phyloP scores from a whole-genome alignment of 2,797 vertebrate species.

The Enteromius fasciolatus region DNA sequence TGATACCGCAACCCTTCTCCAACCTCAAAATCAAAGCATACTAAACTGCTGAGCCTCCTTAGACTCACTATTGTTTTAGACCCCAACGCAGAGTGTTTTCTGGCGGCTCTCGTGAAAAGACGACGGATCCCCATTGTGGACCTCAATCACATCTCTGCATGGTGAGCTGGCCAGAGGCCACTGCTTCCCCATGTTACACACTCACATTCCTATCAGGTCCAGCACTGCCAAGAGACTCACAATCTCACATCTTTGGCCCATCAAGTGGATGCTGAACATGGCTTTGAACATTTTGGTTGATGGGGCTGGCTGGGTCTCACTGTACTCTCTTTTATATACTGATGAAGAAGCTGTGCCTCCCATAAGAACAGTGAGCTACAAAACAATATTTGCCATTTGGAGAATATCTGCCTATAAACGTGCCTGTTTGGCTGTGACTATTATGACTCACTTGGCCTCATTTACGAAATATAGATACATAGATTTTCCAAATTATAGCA shows the following conservation, averaged over 20 bases:
- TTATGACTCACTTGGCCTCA: neutral
- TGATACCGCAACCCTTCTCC: constrained; percentile 36
- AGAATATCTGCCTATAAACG: neutral
- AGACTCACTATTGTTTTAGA: constrained; percentile 52
- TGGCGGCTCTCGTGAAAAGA: constrained; percentile 67
- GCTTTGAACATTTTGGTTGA: constrained; percentile 3
- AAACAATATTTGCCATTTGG: neutral
- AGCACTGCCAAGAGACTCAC: constrained; percentile 23
- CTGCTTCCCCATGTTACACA: constrained; percentile 13
- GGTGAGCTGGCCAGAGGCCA: constrained; percentile 28
- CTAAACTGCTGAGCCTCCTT: constrained; percentile 32
- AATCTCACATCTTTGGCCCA: constrained; percentile 23
- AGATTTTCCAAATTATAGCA: no score
- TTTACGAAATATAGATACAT: no score
- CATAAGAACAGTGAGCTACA: neutral
- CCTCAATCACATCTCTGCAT: constrained; percentile 59
- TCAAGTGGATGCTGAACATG: neutral
- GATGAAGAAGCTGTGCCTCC: neutral
- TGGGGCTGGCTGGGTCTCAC: neutral
- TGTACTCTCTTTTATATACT: constrained; percentile 1
- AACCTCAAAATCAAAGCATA: constrained; percentile 42
- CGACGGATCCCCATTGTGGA: constrained; percentile 67
- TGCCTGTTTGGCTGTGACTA: neutral
- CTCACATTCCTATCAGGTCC: constrained; percentile 36
- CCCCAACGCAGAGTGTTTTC: constrained; percentile 68